A percentile compares a stretch with the other conserved stretches of the same genome.
These are phyloP conservation scores for Taenaris catops DNA, from an alignment of 2,888 invertebrate species.

Conservation along the genomic window DNA sequence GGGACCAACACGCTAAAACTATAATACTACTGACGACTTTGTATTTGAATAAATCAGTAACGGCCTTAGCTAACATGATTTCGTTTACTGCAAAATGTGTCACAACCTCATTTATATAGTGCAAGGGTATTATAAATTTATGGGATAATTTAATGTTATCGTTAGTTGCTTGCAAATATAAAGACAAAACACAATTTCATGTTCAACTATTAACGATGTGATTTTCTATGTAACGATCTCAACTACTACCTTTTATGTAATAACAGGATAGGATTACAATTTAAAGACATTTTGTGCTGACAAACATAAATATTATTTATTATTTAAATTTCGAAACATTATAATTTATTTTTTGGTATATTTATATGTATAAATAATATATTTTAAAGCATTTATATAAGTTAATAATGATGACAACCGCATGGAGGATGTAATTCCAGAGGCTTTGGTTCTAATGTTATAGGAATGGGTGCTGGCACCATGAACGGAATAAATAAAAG, in stretches of 20 bases:
- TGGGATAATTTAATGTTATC: constrained; percentile 3
- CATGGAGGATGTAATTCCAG: constrained; percentile 33
- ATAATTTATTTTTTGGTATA: constrained; percentile 7
- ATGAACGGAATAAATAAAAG: no score
- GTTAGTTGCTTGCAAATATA: constrained; percentile 2
- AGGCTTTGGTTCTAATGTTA: constrained; percentile 57
- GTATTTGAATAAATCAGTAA: constrained; percentile 45
- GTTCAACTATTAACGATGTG: constrained; percentile 3
- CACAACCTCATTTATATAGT: no score
- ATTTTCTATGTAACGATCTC: constrained; percentile 8
- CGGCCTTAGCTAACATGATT: constrained; percentile 37
- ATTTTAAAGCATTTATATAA: constrained; percentile 1
- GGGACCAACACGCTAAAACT: constrained; percentile 45
- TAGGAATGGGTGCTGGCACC: constrained; percentile 55
- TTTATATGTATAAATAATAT: constrained; percentile 1
- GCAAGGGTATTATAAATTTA: constrained; percentile 1
- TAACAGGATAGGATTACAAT: background rate
- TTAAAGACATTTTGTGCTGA: no score
- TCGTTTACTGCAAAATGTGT: no score
- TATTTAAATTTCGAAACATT: no score
- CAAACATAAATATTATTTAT: background rate
- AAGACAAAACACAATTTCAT: constrained; percentile 5
- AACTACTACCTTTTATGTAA: constrained; percentile 7
- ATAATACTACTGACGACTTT: constrained; percentile 49
- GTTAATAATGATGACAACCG: constrained; percentile 26